Conservation (phyloP, 2,113 vertebrate species). For the Amphilophus citrinellus region DNA sequence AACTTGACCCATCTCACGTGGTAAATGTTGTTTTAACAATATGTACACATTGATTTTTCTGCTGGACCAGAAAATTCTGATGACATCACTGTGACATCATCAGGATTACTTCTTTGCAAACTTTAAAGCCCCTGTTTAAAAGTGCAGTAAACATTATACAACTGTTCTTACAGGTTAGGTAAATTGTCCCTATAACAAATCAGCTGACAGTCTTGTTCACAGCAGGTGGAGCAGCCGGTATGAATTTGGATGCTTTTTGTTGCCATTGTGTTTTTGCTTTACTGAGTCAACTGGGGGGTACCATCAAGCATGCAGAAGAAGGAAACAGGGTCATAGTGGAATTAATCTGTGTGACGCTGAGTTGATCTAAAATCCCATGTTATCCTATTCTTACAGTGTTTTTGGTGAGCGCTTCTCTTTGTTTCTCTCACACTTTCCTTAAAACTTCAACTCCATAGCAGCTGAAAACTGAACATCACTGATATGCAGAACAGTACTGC, state of each 20-base stretch:
- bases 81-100: not conserved
- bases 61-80: not conserved
- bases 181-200: not conserved
- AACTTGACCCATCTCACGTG: not conserved
- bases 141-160: not conserved
- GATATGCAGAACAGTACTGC: constrained; percentile 12
- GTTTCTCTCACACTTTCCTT: not conserved
- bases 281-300: not conserved
- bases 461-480: constrained; percentile 5
- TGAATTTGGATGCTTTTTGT: not conserved
- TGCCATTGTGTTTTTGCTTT: not conserved
- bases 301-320: not conserved
- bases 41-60: accelerated
- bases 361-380: constrained; percentile 22
- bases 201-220: not conserved
- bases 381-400: not conserved
- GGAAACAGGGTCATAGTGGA: constrained; percentile 20
- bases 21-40: not conserved
- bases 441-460: not conserved
- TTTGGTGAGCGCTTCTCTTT: not conserved
- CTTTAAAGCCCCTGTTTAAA: not conserved
- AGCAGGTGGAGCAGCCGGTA: not conserved
- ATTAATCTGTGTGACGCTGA: constrained; percentile 36
- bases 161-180: not conserved
- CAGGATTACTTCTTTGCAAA: not conserved